Conservation (phyloP, 1,140 invertebrate genomes). For the Caerostris extrusa region DNA sequence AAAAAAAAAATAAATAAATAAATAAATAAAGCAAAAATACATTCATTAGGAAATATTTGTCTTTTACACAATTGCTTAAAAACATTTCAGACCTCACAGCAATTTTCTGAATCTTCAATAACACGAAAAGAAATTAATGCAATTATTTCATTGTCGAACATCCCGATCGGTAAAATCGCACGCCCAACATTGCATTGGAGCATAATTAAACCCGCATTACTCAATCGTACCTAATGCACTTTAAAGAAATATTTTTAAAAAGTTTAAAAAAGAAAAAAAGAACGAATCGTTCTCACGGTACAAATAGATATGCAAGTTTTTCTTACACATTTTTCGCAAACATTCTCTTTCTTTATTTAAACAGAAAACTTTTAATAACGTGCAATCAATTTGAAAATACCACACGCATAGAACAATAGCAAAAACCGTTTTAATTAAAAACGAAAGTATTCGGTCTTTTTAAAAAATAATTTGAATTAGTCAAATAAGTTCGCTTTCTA, state of each 20-base stretch:
- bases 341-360: background rate
- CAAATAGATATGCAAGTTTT: background rate
- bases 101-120: background rate
- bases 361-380: background rate
- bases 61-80: background rate
- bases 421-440: constrained; percentile 9
- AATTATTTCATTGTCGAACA: background rate
- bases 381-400: constrained; percentile 12
- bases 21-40: background rate
- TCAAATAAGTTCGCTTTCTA: background rate
- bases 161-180: background rate
- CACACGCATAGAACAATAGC: constrained; percentile 22
- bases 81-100: background rate
- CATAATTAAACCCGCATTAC: background rate
- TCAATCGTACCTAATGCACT: constrained; percentile 25
- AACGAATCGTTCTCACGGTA: background rate
- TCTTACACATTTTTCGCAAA: background rate
- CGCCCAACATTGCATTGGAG: background rate
- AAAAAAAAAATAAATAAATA: background rate
- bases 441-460: background rate
- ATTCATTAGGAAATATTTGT: background rate
- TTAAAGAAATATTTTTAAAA: background rate
- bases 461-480: background rate
- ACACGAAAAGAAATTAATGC: background rate
- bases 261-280: background rate